Percentiles rank a stretch among this genome's conserved stretches.
Evolutionary conservation across 1,140 invertebrate genomes (phyloP).

Genomic region (Druon quercuslanigerum): DNA sequence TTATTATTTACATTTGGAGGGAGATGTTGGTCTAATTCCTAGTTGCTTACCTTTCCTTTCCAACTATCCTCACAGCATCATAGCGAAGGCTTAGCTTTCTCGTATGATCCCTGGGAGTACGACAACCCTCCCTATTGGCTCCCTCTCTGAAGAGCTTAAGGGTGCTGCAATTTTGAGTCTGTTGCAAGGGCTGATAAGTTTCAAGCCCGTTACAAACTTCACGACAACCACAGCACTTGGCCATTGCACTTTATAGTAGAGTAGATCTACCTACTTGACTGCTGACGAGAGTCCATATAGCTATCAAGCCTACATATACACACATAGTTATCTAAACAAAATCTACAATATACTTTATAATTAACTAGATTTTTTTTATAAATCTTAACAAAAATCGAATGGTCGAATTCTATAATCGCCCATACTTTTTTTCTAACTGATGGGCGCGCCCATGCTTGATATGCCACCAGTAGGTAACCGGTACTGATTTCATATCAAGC

Average conservation of each 20-base stretch:
- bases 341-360: too few species aligned
- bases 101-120: conserved; percentile 55
- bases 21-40: not conserved
- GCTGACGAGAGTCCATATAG: conserved; percentile 34
- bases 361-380: too few species aligned
- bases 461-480: too few species aligned
- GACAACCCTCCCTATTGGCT: conserved; percentile 35
- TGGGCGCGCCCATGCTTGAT: too few species aligned
- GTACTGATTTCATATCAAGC: too few species aligned
- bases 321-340: too few species aligned
- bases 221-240: conserved; percentile 59
- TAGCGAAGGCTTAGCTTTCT: conserved; percentile 60
- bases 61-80: conserved; percentile 57
- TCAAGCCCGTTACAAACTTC: conserved; percentile 44
- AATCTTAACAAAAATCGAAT: too few species aligned
- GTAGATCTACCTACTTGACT: not conserved
- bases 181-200: conserved; percentile 56
- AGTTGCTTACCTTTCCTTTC: conserved; percentile 48
- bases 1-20: too few species aligned
- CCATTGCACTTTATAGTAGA: conserved; percentile 41
- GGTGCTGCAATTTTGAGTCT: conserved; percentile 33
- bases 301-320: not conserved
- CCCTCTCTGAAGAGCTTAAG: conserved; percentile 31
- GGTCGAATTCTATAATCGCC: too few species aligned
- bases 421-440: too few species aligned